Conservation (phyloP, 2,113 vertebrate species). For the Guaruba guarouba region DNA sequence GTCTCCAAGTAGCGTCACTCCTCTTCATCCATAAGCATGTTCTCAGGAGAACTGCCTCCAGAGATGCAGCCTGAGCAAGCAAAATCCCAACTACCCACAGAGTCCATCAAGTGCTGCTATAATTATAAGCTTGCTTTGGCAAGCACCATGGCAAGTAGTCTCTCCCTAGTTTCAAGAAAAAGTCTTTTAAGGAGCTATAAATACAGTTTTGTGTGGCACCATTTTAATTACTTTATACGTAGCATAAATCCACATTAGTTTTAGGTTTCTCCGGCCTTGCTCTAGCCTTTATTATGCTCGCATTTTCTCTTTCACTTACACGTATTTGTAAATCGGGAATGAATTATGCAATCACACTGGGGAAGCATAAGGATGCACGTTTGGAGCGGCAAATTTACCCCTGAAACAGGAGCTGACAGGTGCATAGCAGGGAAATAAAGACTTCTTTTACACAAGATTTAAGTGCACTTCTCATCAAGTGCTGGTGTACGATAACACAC, state of each 20-base stretch:
- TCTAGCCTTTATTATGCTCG: background rate
- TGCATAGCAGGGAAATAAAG: constrained; percentile 22
- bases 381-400: constrained; percentile 11
- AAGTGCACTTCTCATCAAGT: background rate
- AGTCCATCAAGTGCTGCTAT: background rate
- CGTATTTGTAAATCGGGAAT: background rate
- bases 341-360: background rate
- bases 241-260: background rate
- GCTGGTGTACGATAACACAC: background rate
- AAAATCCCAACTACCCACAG: background rate
- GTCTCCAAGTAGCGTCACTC: background rate
- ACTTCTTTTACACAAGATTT: background rate
- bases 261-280: background rate
- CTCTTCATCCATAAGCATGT: background rate
- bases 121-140: constrained; percentile 15
- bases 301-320: background rate
- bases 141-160: background rate
- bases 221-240: background rate
- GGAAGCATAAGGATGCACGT: background rate
- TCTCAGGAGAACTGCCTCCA: background rate
- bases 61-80: background rate
- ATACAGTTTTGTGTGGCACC: background rate
- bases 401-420: constrained; percentile 29
- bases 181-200: constrained; percentile 29
- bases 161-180: background rate